Conservation (phyloP, 37 sponge, comb jelly and placozoan species). For the Theonella swinhoei region DNA sequence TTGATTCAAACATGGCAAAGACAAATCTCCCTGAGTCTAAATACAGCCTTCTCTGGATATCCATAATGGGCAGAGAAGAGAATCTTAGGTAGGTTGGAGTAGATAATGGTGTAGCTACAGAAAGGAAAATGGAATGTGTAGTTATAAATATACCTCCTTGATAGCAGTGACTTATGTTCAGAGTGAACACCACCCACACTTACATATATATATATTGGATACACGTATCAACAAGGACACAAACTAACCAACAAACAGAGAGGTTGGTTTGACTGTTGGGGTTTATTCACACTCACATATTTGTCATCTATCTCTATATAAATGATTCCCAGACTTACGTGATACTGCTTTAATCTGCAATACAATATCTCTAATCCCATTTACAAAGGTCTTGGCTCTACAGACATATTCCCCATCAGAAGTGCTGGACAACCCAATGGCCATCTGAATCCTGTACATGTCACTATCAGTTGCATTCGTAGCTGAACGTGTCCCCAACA, state of each 20-base stretch:
- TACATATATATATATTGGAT: no score
- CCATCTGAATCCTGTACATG: not conserved
- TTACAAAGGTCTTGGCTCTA: not conserved
- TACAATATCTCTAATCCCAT: no score
- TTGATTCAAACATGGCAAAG: not conserved
- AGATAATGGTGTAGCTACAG: not conserved
- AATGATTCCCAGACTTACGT: no score
- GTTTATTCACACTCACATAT: no score
- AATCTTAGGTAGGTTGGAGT: not conserved
- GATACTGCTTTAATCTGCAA: not conserved
- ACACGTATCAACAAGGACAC: no score
- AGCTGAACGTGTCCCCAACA: not conserved
- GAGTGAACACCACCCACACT: no score
- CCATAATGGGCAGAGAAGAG: not conserved
- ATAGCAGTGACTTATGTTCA: no score
- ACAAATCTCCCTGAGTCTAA: not conserved
- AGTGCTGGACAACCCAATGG: not conserved
- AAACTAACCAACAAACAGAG: no score
- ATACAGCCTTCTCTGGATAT: not conserved
- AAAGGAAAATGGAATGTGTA: no score
- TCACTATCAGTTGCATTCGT: not conserved
- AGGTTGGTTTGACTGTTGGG: no score
- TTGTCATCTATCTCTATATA: no score
- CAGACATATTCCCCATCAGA: not conserved
- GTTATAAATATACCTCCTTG: no score